phyloP scores from a whole-genome alignment of 2,113 vertebrate species.

The Mesitornis unicolor region DNA sequence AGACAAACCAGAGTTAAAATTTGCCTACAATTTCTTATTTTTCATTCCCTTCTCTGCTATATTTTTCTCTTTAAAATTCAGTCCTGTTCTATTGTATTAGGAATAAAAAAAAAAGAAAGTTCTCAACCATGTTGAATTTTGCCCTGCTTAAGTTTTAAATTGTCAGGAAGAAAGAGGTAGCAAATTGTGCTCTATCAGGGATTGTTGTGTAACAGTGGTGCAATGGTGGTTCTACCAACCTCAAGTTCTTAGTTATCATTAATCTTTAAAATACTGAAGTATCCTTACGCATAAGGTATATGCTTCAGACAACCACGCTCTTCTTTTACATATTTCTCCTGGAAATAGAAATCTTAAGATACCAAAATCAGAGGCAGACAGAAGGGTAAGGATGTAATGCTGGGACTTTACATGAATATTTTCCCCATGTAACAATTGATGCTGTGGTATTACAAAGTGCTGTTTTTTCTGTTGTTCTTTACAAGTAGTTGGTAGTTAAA shows the following conservation, averaged over 20 bases:
- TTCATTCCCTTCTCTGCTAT: rapidly evolving
- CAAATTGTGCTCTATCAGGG: rapidly evolving
- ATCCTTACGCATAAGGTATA: too few relatives aligned
- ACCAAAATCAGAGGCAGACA: background rate
- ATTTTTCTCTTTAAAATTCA: background rate
- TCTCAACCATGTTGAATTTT: background rate
- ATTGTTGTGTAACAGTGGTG: background rate
- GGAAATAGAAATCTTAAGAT: background rate
- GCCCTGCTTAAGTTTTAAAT: background rate
- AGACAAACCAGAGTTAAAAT: background rate
- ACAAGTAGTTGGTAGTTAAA: background rate
- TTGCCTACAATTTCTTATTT: background rate
- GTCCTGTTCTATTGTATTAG: background rate
- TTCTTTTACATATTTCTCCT: background rate
- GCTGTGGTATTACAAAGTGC: background rate
- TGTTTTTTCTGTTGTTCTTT: background rate
- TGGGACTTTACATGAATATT: background rate
- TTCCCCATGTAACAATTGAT: background rate
- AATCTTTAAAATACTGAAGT: background rate
- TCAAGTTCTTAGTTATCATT: background rate
- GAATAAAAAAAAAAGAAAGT: background rate
- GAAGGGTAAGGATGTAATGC: background rate
- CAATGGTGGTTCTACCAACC: background rate
- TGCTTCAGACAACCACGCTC: background rate
- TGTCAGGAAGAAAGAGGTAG: background rate